Conservation (phyloP, 2,888 invertebrate genomes). For the Prosapia bicincta region DNA sequence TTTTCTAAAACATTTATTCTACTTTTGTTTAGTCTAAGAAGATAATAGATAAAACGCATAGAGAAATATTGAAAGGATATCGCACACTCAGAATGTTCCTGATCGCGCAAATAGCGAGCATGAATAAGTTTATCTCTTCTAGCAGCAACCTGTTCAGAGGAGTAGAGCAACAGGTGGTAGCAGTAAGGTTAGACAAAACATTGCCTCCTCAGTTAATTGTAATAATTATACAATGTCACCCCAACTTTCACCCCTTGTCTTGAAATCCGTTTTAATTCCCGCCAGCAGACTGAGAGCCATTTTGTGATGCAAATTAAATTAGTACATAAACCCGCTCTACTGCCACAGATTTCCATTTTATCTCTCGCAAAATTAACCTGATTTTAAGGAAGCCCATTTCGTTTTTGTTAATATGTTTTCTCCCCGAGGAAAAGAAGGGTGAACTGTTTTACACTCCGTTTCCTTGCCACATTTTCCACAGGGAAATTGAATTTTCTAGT, state of each 20-base stretch:
- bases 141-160: not conserved
- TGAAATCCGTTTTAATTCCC: not conserved
- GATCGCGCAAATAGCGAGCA: not conserved
- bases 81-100: no score
- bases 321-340: not conserved
- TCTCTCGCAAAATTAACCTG: slow-evolving; percentile 20
- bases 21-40: no score
- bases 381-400: slow-evolving; percentile 26
- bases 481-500: slow-evolving; percentile 25
- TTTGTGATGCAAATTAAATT: not conserved
- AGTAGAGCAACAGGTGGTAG: not conserved
- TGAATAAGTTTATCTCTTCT: not conserved
- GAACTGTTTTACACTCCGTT: slow-evolving; percentile 6
- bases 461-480: slow-evolving; percentile 19
- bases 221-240: slow-evolving; percentile 16
- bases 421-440: not conserved
- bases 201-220: slow-evolving; percentile 19
- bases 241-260: slow-evolving; percentile 5
- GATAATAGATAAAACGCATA: no score
- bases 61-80: no score
- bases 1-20: no score
- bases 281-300: not conserved
- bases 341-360: not conserved
- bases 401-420: slow-evolving; percentile 21
- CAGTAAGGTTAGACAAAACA: not conserved